Conservation (phyloP, 2,797 vertebrate genomes). For the Mergus octosetaceus region DNA sequence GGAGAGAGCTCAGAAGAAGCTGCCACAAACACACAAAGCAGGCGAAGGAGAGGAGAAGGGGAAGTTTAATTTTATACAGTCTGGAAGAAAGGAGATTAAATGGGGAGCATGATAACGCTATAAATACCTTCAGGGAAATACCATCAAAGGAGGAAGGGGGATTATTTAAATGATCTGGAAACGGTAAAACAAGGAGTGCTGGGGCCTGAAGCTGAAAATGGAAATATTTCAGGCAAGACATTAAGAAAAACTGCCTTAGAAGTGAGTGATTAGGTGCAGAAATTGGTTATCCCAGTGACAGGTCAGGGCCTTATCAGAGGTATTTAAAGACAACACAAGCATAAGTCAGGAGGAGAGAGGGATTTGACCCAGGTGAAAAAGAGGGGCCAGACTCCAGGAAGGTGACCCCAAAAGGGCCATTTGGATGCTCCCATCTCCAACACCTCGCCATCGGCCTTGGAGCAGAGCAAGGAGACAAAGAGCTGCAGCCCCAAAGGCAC, state of each 20-base stretch:
- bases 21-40: background rate
- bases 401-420: background rate
- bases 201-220: conserved; percentile 32
- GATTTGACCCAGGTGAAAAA: background rate
- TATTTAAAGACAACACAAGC: background rate
- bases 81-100: conserved; percentile 57
- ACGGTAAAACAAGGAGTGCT: conserved; percentile 46
- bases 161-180: conserved; percentile 70
- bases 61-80: conserved; percentile 1
- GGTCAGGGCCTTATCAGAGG: background rate
- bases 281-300: background rate
- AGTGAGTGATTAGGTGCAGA: conserved; percentile 44
- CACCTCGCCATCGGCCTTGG: background rate
- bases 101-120: conserved; percentile 28
- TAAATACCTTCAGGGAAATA: conserved; percentile 66
- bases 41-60: background rate
- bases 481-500: background rate
- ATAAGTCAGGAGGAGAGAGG: background rate
- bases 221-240: conserved; percentile 52
- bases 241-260: conserved; percentile 21
- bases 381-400: background rate
- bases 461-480: background rate
- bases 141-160: conserved; percentile 63
- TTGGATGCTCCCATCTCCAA: background rate
- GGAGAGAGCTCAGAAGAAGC: background rate